Conservation (phyloP, 92 coral and sea anemone genomes). For the Blastomussa wellsi region DNA sequence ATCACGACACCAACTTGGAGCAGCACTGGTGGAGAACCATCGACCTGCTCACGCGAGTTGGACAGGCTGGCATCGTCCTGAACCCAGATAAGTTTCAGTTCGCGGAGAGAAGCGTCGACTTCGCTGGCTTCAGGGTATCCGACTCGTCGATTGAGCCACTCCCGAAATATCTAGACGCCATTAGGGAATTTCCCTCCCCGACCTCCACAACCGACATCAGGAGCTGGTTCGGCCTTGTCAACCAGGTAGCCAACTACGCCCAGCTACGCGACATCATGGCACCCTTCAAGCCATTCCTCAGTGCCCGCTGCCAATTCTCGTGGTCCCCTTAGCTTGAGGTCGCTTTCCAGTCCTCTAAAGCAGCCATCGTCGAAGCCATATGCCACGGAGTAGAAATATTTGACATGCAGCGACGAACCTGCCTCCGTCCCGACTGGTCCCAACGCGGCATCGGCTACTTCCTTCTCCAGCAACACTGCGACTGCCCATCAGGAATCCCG, state of each 20-base stretch:
- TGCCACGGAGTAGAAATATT: conserved; percentile 66
- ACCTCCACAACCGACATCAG: no score
- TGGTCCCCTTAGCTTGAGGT: conserved; percentile 46
- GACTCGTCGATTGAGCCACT: no score
- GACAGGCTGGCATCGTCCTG: conserved; percentile 70
- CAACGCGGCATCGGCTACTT: conserved; percentile 66
- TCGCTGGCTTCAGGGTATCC: no score
- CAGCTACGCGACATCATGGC: conserved; percentile 39
- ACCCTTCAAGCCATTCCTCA: conserved; percentile 22
- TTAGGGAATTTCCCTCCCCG: no score
- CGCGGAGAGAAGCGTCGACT: conserved; percentile 53
- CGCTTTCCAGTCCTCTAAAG: no score
- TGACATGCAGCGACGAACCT: conserved; percentile 59
- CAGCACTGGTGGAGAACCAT: no score
- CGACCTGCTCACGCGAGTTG: no score
- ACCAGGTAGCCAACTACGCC: no score
- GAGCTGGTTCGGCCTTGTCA: no score
- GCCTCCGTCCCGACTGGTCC: conserved; percentile 76
- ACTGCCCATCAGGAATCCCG: conserved; percentile 55
- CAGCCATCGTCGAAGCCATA: conserved; percentile 46
- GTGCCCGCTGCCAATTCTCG: conserved; percentile 11
- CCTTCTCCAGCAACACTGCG: conserved; percentile 67
- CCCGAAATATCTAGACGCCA: no score
- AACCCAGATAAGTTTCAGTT: conserved; percentile 65
- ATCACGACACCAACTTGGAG: no score